Evolutionary conservation across 2,113 vertebrate species (phyloP).

Genomic region (Alces alces): DNA sequence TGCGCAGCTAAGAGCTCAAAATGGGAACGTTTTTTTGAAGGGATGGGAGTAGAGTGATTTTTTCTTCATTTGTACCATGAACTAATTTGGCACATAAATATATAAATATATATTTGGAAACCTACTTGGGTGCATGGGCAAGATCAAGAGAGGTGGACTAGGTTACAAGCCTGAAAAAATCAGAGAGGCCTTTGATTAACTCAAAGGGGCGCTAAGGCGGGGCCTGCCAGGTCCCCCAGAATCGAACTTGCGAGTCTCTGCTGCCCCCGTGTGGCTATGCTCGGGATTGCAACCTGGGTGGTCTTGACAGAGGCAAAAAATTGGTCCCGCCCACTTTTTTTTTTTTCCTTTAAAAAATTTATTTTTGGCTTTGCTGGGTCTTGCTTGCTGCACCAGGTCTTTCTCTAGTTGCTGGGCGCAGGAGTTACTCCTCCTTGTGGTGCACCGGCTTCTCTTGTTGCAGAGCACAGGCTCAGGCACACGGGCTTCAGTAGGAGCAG

Average conservation of each 20-base stretch:
- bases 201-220: rapidly evolving
- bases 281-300: background rate
- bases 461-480: background rate
- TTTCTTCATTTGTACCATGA: background rate
- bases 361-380: background rate
- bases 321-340: background rate
- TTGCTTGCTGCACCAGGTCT: background rate
- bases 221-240: background rate
- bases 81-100: background rate
- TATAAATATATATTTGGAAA: background rate
- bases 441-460: background rate
- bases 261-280: background rate
- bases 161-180: background rate
- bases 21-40: background rate
- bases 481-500: background rate
- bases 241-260: background rate
- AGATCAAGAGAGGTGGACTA: background rate
- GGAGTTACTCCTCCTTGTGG: background rate
- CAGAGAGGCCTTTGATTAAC: no score
- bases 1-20: background rate
- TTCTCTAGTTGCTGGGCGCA: background rate
- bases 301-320: background rate
- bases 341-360: background rate
- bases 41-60: background rate
- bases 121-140: background rate